Percentiles rank a stretch among this genome's conserved stretches.
phyloP scores from a whole-genome alignment of 2,113 vertebrate genomes.

The Ranitomeya imitator region DNA sequence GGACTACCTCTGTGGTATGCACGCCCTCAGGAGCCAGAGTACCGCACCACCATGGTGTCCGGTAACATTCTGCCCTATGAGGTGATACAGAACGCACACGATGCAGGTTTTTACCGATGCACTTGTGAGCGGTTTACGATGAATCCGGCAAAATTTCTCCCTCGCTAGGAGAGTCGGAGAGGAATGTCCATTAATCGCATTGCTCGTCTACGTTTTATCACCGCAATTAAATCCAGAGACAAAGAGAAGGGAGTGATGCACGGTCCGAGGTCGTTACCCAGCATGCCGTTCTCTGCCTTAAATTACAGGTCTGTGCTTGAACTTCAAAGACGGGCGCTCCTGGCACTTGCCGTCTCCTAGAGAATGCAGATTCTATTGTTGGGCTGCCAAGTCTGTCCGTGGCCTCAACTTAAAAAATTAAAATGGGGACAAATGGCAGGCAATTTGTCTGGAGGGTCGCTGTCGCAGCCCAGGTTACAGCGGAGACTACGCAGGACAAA shows the following conservation, averaged over 20 bases:
- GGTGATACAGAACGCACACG: background rate
- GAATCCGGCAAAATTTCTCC: background rate
- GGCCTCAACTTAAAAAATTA: constrained; percentile 12
- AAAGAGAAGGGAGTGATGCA: background rate
- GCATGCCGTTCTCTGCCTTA: background rate
- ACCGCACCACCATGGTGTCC: background rate
- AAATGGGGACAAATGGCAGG: background rate
- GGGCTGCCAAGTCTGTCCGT: background rate
- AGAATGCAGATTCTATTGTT: background rate
- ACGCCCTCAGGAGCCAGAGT: background rate
- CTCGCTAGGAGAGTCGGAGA: background rate
- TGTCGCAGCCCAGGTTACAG: background rate
- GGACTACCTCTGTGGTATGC: background rate
- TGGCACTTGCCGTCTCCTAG: background rate
- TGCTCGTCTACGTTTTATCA: background rate
- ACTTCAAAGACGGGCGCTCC: background rate
- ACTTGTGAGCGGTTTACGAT: background rate
- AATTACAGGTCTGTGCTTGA: background rate
- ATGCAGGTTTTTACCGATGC: background rate
- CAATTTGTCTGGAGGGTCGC: background rate
- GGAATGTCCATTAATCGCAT: background rate
- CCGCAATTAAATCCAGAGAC: background rate
- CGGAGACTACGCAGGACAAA: background rate
- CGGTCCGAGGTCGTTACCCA: background rate
- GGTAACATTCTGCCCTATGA: background rate